These are phyloP conservation scores for Sylvia atricapilla DNA, from an alignment of 2,113 vertebrate genomes.

Conservation along the genomic window DNA sequence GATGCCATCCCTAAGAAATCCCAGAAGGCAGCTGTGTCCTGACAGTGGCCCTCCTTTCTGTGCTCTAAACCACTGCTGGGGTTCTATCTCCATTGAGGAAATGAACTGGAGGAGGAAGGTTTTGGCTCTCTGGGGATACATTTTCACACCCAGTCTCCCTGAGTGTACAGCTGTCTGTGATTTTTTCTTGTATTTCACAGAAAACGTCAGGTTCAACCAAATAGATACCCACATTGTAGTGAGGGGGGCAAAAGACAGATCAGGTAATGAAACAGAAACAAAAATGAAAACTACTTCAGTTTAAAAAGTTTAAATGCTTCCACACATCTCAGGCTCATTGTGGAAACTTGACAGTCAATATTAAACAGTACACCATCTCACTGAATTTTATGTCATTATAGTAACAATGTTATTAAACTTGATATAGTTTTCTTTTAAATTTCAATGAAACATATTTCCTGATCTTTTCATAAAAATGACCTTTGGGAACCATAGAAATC, in stretches of 20 bases:
- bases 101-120: neutral
- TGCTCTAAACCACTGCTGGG: neutral
- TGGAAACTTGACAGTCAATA: neutral
- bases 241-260: neutral
- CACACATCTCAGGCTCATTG: neutral
- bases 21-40: neutral
- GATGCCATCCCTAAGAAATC: neutral
- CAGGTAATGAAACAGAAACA: neutral
- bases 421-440: constrained; percentile 54
- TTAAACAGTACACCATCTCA: neutral
- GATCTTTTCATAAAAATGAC: constrained; percentile 52
- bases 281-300: neutral
- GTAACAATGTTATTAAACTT: constrained; percentile 30
- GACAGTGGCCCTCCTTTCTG: neutral
- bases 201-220: neutral
- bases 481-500: constrained; percentile 41
- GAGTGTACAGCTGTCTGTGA: neutral
- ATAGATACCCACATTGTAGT: neutral
- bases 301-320: constrained; percentile 8
- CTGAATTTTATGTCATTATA: constrained; percentile 34
- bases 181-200: neutral
- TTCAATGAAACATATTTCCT: constrained; percentile 42
- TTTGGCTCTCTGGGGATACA: neutral
- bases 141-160: neutral
- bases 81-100: neutral